Evolutionary conservation across 2,888 invertebrate genomes (phyloP).

Genomic region (Parascotia fuliginaria): DNA sequence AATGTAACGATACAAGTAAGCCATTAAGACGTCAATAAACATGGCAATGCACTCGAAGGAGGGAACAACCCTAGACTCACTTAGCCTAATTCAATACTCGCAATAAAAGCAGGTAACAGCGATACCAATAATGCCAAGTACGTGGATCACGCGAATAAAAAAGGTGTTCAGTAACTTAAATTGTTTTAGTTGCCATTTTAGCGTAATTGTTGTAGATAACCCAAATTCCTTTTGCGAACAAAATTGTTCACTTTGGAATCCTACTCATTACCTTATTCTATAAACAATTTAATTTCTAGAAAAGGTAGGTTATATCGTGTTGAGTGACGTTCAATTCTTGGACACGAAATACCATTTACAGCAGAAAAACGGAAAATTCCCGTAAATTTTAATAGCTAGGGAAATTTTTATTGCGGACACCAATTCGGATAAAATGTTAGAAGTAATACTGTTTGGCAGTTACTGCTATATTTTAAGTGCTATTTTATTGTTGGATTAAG

Average conservation of each 20-base stretch:
- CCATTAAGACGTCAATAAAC: constrained; percentile 19
- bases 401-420: constrained; percentile 9
- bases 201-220: constrained; percentile 10
- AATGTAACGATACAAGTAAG: constrained; percentile 7
- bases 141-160: constrained; percentile 13
- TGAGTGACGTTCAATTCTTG: not conserved
- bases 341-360: constrained; percentile 12
- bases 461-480: constrained; percentile 8
- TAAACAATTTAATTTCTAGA: not conserved
- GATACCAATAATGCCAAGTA: constrained; percentile 13
- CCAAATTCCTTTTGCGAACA: not conserved
- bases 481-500: constrained; percentile 23
- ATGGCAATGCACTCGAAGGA: constrained; percentile 18
- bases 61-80: constrained; percentile 37
- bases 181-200: constrained; percentile 13
- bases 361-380: constrained; percentile 8
- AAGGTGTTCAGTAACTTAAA: constrained; percentile 12
- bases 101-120: constrained; percentile 10
- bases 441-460: not conserved
- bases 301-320: not conserved
- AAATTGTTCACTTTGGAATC: not conserved
- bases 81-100: constrained; percentile 54
- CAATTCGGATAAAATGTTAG: not conserved
- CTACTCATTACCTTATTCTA: not conserved
- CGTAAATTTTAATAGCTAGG: constrained; percentile 10